Base-by-base conservation (phyloP, 2,888 invertebrate species). In the Drosophila falleni region DNA sequence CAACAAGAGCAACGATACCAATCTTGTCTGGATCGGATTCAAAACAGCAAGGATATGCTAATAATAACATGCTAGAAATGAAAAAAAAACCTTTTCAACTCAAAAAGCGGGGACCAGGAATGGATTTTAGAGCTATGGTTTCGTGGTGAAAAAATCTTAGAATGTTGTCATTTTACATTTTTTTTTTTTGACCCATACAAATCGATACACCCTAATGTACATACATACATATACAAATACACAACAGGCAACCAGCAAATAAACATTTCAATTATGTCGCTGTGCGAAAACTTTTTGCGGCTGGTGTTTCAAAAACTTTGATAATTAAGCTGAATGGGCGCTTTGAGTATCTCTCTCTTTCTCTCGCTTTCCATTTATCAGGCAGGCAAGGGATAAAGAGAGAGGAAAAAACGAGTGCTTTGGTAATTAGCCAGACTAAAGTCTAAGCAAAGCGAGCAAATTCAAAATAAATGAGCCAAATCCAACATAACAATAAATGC, bases 251-350 rank as follows among this genome's bases (percentile, higher is more conserved):
- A 76, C 71, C 16, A 53, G 56, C 56, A 80, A 77, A 72, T 78
- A 72, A 80, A 81, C 82, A 83, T 82, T 85, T 83, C 81, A 85
- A 83, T 85, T 82, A 82, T 81, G 82, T 83, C 71, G 74, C 79
- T 69, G 61, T 44, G 51, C 47, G 16, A 51, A 71, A 76, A 79
- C 62, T 79, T 79, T 54, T 59, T 69, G 73, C 69, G 62, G 64
- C 58, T 11, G 47, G 47, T 53, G 54, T 60, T 55, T 55, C 64
- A 46, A 58, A 82, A 80, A 72, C 68, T 85, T 82, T 79, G 61
- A 77, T 81, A 82, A 83, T 83, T 85, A 85, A 79, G 77, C 77
- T 71, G 71, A 71, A 69, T 66, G 79, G 65, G 39, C 56, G 66
- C 63, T 37, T 46, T 11, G 63, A 59, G 71, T 51, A 9, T 11